These are phyloP conservation scores for Erethizon dorsatum DNA, from an alignment of 2,797 vertebrate species.

Conservation along the genomic window DNA sequence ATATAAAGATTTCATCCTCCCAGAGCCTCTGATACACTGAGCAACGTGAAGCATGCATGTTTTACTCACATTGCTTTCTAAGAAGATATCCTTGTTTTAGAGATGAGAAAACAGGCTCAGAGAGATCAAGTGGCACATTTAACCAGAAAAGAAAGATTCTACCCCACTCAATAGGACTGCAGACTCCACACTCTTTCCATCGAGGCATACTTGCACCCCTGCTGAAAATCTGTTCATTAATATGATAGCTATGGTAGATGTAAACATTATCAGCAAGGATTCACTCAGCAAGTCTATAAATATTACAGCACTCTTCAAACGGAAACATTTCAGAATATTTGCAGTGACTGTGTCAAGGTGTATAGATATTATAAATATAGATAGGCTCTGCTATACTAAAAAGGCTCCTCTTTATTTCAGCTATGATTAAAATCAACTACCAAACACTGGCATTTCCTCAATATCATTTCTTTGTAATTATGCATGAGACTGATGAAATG, in stretches of 20 bases:
- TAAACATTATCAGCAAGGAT: constrained; percentile 33
- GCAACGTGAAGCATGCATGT: not conserved
- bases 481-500: not conserved
- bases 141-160: constrained; percentile 39
- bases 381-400: not conserved
- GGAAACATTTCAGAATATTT: constrained; percentile 47
- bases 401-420: not conserved
- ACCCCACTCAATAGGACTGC: not conserved
- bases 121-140: not conserved
- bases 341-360: not conserved
- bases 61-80: not conserved
- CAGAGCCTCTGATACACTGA: not conserved
- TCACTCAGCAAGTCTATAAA: constrained; percentile 41
- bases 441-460: not conserved
- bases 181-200: not conserved
- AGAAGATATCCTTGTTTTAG: not conserved
- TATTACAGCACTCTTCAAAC: not conserved
- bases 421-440: constrained; percentile 28
- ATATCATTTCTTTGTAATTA: constrained; percentile 21
- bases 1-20: not conserved
- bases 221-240: not conserved
- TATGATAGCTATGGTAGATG: constrained; percentile 34
- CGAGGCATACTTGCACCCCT: not conserved
- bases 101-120: not conserved
- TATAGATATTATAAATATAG: not conserved